Evolutionary conservation across 2,888 invertebrate species (phyloP).

Genomic region (Drosophila sordidula): DNA sequence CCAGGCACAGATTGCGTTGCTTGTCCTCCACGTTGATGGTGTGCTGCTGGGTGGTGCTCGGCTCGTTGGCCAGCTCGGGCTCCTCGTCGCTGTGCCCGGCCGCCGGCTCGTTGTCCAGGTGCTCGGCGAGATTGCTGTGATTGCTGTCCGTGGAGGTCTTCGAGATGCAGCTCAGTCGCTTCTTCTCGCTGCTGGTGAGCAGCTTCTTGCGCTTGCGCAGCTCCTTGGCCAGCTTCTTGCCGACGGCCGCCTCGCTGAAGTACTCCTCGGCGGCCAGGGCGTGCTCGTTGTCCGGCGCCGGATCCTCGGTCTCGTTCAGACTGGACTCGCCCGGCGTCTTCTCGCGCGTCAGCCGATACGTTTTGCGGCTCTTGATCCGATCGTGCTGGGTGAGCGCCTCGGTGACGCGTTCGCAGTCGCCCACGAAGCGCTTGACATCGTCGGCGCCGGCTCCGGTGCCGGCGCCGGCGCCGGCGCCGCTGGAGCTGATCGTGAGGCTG

Average conservation of each 20-base stretch:
- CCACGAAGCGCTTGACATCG: constrained; percentile 83
- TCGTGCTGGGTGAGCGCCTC: constrained; percentile 84
- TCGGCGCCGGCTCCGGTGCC: constrained; percentile 46
- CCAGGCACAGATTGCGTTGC: constrained; percentile 78
- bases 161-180: constrained; percentile 84
- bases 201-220: constrained; percentile 73
- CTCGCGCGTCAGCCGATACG: constrained; percentile 83
- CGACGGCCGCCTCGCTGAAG: constrained; percentile 84
- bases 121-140: constrained; percentile 70
- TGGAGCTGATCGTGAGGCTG: constrained; percentile 72
- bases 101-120: constrained; percentile 38
- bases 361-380: constrained; percentile 84
- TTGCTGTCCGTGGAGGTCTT: constrained; percentile 85
- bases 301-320: constrained; percentile 61
- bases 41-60: constrained; percentile 36
- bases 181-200: constrained; percentile 76
- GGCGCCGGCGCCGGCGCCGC: constrained; percentile 35
- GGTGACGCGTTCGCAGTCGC: constrained; percentile 84
- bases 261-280: constrained; percentile 89
- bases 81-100: constrained; percentile 78
- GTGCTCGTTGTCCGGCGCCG: constrained; percentile 85
- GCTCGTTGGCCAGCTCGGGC: constrained; percentile 64
- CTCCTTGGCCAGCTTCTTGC: constrained; percentile 61
- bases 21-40: constrained; percentile 84
- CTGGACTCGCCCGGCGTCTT: constrained; percentile 77